Evolutionary conservation across 2,888 invertebrate species (phyloP), one percentile per base, ranked within the genome.

Genomic region (Cyaniris semiargus): DNA sequence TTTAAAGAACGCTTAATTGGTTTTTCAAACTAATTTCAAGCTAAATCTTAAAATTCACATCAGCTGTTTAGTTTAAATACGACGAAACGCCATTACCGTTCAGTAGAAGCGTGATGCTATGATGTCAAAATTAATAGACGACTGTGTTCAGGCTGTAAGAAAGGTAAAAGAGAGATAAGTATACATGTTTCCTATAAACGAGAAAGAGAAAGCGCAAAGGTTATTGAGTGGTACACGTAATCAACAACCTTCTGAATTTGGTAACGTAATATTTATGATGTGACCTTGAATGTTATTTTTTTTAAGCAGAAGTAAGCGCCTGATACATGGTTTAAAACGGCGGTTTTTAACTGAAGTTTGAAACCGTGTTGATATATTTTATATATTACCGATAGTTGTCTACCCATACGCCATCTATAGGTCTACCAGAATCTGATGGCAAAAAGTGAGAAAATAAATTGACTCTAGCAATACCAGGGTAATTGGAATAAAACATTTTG

Each of bases 51-150:
- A 87, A 88, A 92, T 88, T 90, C 90, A 92, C 90, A 94, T 93
- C 93, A 94, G 93, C 93, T 94, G 93, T 92, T 93, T 91, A 88
- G 85, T 85, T 53, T 87, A 89, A 86, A 89, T 87, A 83, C 84
- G 84, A 86, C 85, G 84, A 88, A 90, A 92, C 86, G 93, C 93
- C 93, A 93, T 93, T 91, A 91, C 86, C 88, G 88, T 89, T 88
- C 86, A 88, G 88, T 86, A 83, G 82, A 84, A 83, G 85, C 84
- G 82, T 80, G 82, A 77, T 82, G 81, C 79, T 84, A 83, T 53
- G 77, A 79, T 79, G 79, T 78, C 78, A 84, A 85, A 84, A 84
- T 82, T 75, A 80, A 82, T 80, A 77, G 79, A 78, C 77, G 76
- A 75, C 75, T 78, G 77, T 21, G 48, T 78, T 79, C 18, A 23